Base-by-base conservation (phyloP, 2,888 invertebrate species). In the Acanthococcus lagerstroemiae region DNA sequence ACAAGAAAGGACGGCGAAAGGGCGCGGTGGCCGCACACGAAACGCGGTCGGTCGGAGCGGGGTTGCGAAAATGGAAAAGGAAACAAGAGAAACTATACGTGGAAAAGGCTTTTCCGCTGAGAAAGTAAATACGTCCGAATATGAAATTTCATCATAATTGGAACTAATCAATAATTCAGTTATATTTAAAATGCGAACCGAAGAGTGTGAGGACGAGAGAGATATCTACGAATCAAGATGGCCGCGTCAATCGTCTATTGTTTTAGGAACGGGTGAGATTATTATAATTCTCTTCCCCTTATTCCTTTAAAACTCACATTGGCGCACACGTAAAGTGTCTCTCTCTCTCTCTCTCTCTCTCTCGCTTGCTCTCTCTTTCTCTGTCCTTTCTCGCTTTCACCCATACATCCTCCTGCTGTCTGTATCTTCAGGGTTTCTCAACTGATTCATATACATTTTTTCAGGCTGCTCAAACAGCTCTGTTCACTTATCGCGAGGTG, bases 211-310 rank as follows among this genome's bases (percentile, higher is more conserved):
- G 58, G 45, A 60, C 54, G 58, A 27, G 66, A 50, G 67, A 67
- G 67, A 69, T 69, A 69, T 69, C 68, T 67, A 67, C 68, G 66
- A 67, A 67, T 67, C 67, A 69, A 69, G 69, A 69, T 69, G 69
- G 69, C 69, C 69, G 69, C 69, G 69, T 69, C 69, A 69, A 69
- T 67, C 69, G 67, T 67, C 69, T 69, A 69, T 69, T 69, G 69
- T 69, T 69, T 69, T 67, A 67, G 67, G 66, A 57, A 50, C 66
- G 57, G 57, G 67, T 54, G 61, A 67, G 55, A 67, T 60, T 60
- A 61, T 67, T 60, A 55, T 60, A 60, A 61, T 55, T 67, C 67
- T 55, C 67, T 55, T 61, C 60, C 61, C 52, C 68, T 58, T 55
- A 60, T 67, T 69, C 67, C 67, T 67, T 66, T 65, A 65, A 60